Base-by-base conservation (phyloP, 2,797 vertebrate species). In the Heliangelus exortis region DNA sequence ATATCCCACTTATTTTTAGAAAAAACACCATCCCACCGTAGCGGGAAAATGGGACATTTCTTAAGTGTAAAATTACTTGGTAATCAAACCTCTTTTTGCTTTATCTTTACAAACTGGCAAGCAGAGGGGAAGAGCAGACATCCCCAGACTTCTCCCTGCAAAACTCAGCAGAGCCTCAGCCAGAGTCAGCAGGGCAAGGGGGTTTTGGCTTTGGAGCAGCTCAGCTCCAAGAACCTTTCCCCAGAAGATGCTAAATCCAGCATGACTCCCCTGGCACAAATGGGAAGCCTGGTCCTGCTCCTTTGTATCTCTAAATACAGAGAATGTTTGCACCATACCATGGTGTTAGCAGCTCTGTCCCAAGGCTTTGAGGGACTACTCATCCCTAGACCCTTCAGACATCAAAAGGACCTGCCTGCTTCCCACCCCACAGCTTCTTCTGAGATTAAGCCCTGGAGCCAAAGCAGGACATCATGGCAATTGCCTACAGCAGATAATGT, bases 331-430 rank as follows among this genome's bases (percentile, higher is more conserved):
- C 53, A 41, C 36, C 87, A 45, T 4, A 1, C 63, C 79, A 21
- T 15, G 41, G 25, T 15, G 6, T 61, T 43, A 58, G 66, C 53
- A 72, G 85, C 87, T 67, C 81, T 13, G 19, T 73, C 66, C 76
- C 50, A 21, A 15, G 51, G 85, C 69, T 83, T 25, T 51, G 47
- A 43, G 8, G 55, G 69, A 61, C 79, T 72, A 85, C 76, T 93
- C 89, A 95, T 83, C 76, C 47, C 59, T 33, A 51, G 95, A 81
- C 91, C 92, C 95, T 93, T 84, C 76, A 86, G 73, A 95, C 91
- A 82, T 95, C 95, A 95, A 91, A 93, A 94, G 91, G 48, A 57
- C 1, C 58, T 75, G 36, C 76, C 84, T 26, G 53, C 61, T 89
- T 90, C 89, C 75, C 90, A 55, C 36, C 78, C 65, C 2, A 1